phyloP scores from a whole-genome alignment of 1,140 invertebrate genomes.

The Papilio polytes region DNA sequence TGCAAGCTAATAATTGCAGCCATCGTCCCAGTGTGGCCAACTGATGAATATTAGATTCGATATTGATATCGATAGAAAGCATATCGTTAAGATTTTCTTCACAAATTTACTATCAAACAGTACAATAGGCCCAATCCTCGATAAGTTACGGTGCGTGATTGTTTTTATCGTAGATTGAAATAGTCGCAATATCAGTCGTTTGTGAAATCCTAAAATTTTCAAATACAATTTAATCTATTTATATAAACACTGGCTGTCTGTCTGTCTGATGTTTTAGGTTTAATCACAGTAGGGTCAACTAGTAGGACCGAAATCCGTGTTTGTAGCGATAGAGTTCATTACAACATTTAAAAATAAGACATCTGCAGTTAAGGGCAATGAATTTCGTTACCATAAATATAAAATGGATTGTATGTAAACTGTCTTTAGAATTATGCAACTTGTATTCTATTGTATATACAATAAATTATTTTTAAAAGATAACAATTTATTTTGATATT shows the following conservation, averaged over 20 bases:
- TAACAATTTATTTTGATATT: conserved; percentile 40
- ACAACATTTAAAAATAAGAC: neutral
- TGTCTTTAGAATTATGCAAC: conserved; percentile 20
- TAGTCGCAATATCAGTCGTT: neutral
- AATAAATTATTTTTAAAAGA: conserved; percentile 38
- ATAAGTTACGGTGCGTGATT: neutral
- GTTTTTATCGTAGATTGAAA: neutral
- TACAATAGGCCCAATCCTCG: neutral
- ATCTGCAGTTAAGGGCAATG: conserved; percentile 21
- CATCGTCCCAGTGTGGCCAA: neutral
- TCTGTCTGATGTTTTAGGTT: neutral
- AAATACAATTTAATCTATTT: neutral
- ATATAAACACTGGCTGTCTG: conserved; percentile 5
- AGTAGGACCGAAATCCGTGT: conserved; percentile 17
- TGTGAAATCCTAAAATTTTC: neutral
- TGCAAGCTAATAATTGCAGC: neutral
- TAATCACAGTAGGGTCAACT: conserved; percentile 4
- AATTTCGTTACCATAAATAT: conserved; percentile 41
- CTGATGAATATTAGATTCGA: neutral
- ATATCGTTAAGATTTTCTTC: neutral
- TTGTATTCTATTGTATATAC: conserved; percentile 33
- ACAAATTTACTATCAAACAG: neutral
- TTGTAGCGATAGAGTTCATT: neutral
- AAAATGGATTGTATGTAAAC: conserved; percentile 31
- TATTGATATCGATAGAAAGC: neutral